Evolutionary conservation across 2,797 vertebrate genomes (phyloP), one percentile per base, ranked within the genome.

Genomic region (Discoglossus pictus): DNA sequence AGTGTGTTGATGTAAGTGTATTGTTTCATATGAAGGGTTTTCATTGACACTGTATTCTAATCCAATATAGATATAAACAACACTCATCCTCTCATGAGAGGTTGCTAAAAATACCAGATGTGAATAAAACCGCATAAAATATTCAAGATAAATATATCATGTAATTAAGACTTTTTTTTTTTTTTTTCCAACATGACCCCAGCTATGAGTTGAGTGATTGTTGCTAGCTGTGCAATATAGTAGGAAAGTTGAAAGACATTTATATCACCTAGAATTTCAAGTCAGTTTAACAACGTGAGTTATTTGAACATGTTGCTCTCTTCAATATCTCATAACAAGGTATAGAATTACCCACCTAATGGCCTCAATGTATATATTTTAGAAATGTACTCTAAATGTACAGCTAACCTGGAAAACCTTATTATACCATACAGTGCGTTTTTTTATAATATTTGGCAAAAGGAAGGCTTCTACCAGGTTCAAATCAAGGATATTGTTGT

Each of bases 401-500:
- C 50, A 54, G 13, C 20, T 6, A 13, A 11, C 34, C 46, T 8
- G 23, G 23, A 25, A 50, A 3, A 54, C 16, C 34, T 35, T 54
- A n/a, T 18, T 20, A 36, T 23, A n/a, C 52, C 34, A 54, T 38
- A 38, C 10, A 34, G 31, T 10, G 31, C 11, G 13, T 17, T 38
- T 18, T 34, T 54, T 21, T 11, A 31, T 31, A 36, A 36, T 38
- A 36, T 54, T 38, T 54, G 52, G 34, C 52, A 40, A 40, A 15
- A 11, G 18, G 12, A 25, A 21, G 36, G 20, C 25, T 39, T 20
- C 54, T 21, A 42, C 18, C 54, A 18, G 38, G 24, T 56, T 40
- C 23, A 56, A n/a, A 56, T 56, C 54, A 56, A 56, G 54, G 38
- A 40, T 8, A 56, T 56, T 56, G 54, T 56, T 56, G 40, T 56